Conservation (phyloP, 2,797 vertebrate genomes). For the Channa striata region DNA sequence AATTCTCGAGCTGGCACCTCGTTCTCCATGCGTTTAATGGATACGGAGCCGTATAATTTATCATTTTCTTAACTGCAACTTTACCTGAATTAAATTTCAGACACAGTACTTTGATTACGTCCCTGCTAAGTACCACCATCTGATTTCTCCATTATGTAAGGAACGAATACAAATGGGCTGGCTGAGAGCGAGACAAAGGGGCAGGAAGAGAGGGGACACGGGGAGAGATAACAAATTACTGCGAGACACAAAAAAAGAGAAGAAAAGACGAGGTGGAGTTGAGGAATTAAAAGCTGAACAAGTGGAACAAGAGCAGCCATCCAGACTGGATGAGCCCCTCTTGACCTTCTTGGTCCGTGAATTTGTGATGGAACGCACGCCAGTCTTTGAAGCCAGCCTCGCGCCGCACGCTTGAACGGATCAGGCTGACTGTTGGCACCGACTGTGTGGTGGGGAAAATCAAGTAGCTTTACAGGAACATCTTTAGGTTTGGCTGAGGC, state of each 20-base stretch:
- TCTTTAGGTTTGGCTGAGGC: constrained; percentile 53
- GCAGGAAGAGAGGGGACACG: not conserved
- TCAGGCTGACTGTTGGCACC: constrained; percentile 37
- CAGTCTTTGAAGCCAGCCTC: constrained; percentile 55
- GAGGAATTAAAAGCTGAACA: constrained; percentile 45
- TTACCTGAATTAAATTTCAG: constrained; percentile 63
- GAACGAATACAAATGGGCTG: constrained; percentile 55
- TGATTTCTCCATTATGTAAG: constrained; percentile 54
- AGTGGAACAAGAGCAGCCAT: constrained; percentile 39
- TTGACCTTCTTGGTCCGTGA: constrained; percentile 61
- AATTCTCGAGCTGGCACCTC: constrained; percentile 62
- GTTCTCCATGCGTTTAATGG: constrained; percentile 52
- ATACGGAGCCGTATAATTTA: constrained; percentile 55
- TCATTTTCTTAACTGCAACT: constrained; percentile 56
- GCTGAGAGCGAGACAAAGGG: constrained; percentile 31
- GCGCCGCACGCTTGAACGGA: constrained; percentile 46
- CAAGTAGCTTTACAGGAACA: constrained; percentile 46
- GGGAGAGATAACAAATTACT: constrained; percentile 40
- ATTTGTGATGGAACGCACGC: constrained; percentile 43
- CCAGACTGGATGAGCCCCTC: constrained; percentile 52
- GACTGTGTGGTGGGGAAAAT: constrained; percentile 20
- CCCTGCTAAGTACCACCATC: constrained; percentile 57
- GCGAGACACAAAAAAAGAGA: constrained; percentile 13
- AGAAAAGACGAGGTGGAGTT: constrained; percentile 30
- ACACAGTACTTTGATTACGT: constrained; percentile 56